phyloP scores from a whole-genome alignment of 2,888 invertebrate genomes.

The Cryptus armator region DNA sequence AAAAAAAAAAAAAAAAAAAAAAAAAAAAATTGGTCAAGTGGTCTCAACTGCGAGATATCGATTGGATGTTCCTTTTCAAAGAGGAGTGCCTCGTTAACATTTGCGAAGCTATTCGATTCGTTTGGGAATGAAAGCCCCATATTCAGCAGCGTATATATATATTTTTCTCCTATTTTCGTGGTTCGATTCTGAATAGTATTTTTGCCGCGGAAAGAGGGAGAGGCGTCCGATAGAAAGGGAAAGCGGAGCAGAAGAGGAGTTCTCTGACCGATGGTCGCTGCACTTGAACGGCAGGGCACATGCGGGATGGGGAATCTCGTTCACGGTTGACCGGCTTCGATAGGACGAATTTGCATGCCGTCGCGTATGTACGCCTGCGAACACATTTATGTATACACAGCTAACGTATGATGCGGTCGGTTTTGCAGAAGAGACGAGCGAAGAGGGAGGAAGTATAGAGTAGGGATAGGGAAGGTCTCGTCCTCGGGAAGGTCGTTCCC shows the following conservation, averaged over 20 bases:
- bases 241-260: constrained; percentile 9
- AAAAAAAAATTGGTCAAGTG: constrained; percentile 4
- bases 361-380: background rate
- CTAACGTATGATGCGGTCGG: constrained; percentile 9
- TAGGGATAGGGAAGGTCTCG: background rate
- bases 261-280: constrained; percentile 19
- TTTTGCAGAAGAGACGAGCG: background rate
- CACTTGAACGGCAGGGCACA: constrained; percentile 32
- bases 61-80: constrained; percentile 13
- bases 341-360: constrained; percentile 58
- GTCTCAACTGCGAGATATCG: constrained; percentile 6
- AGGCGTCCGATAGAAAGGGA: constrained; percentile 19
- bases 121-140: background rate
- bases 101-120: constrained; percentile 9
- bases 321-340: constrained; percentile 25
- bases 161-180: background rate
- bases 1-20: background rate
- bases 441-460: background rate
- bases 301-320: constrained; percentile 24
- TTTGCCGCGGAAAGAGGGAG: background rate
- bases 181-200: constrained; percentile 24
- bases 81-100: constrained; percentile 40
- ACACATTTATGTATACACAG: background rate
- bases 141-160: background rate
- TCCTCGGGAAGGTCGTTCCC: constrained; percentile 62